Evolutionary conservation across 23 tunicate species (phyloP).

Genomic region (Halocynthia roretzi): DNA sequence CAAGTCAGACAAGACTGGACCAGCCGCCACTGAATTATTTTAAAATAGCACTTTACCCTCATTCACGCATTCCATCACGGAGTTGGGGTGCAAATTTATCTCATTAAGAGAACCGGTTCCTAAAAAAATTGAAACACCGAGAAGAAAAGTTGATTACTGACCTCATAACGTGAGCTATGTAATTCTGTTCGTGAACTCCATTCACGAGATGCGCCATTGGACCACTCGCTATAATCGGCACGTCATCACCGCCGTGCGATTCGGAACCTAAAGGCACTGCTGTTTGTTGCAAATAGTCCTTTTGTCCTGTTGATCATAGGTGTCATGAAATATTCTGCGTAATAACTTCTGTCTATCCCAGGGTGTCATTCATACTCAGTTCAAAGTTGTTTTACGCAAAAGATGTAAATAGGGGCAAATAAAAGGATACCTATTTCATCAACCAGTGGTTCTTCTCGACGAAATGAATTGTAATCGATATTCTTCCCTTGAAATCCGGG

Average conservation of each 20-base stretch:
- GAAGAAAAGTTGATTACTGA: conserved; percentile 3
- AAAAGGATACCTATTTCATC: background rate
- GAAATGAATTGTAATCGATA: background rate
- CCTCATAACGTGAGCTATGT: conserved; percentile 93
- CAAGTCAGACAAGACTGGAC: too few species aligned
- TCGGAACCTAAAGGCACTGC: conserved; percentile 70
- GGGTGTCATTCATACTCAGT: background rate
- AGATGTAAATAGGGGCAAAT: too few species aligned
- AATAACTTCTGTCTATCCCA: background rate
- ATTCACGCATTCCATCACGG: too few species aligned
- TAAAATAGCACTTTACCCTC: too few species aligned
- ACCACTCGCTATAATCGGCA: conserved; percentile 74
- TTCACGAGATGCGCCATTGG: conserved; percentile 91
- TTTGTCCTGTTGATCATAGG: background rate
- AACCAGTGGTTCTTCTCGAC: conserved; percentile 5
- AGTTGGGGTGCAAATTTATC: background rate
- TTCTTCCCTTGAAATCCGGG: conserved; percentile 38
- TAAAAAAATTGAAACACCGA: background rate
- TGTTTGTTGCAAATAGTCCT: conserved; percentile 47
- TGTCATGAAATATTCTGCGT: background rate
- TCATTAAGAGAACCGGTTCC: background rate
- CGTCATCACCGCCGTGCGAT: conserved; percentile 93
- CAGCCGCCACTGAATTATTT: too few species aligned
- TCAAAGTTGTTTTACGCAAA: too few species aligned
- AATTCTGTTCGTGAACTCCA: conserved; percentile 83